phyloP scores from a whole-genome alignment of 1,140 invertebrate species.

The Aphis craccivora region DNA sequence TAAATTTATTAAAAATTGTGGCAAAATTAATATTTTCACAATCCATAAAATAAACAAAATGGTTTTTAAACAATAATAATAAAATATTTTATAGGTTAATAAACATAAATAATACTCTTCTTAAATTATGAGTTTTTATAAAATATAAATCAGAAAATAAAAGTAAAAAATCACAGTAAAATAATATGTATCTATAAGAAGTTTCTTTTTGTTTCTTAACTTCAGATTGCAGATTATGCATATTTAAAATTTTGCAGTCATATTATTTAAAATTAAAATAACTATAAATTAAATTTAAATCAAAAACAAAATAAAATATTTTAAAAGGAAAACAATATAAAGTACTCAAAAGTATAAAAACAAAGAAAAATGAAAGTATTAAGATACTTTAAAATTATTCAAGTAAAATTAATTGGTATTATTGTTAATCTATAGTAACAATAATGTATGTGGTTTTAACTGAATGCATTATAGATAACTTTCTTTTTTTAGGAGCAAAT shows the following conservation, averaged over 20 bases:
- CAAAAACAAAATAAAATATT: neutral
- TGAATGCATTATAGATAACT: neutral
- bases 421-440: neutral
- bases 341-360: neutral
- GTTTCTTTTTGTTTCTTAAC: too few species aligned
- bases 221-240: too few species aligned
- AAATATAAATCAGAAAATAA: neutral
- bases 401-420: neutral
- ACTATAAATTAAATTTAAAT: neutral
- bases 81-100: neutral
- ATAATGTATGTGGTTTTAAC: slow-evolving; percentile 36
- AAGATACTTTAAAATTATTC: neutral
- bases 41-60: neutral
- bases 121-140: neutral
- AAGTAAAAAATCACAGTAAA: neutral
- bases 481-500: neutral
- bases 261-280: neutral
- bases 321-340: neutral
- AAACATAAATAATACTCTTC: neutral
- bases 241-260: neutral
- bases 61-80: neutral
- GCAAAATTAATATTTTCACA: neutral
- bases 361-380: neutral
- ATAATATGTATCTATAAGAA: too few species aligned
- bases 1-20: neutral